These are phyloP conservation scores for Fissipunctia ypsillon DNA, from an alignment of 2,888 invertebrate genomes.

Conservation along the genomic window DNA sequence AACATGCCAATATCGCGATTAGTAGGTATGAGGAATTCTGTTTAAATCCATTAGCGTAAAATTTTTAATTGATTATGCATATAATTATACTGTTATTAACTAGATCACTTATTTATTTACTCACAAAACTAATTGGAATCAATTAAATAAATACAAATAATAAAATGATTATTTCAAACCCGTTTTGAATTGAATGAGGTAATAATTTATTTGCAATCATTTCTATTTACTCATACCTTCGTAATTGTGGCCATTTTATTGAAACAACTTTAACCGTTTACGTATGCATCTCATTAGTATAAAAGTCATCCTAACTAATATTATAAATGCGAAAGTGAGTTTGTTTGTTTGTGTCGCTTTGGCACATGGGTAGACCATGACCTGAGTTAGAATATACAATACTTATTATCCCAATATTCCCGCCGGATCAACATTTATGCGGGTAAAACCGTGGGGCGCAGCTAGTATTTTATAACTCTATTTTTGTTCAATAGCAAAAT, in stretches of 20 bases:
- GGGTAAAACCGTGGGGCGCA: no score
- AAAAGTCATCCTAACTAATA: no score
- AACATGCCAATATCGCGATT: constrained; percentile 12
- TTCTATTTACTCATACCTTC: constrained; percentile 5
- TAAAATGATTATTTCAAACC: constrained; percentile 11
- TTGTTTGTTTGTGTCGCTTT: no score
- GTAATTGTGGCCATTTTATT: not conserved
- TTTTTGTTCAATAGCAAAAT: not conserved
- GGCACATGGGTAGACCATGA: no score
- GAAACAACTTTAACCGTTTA: not conserved
- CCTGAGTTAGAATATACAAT: no score
- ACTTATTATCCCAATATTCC: no score
- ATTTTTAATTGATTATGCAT: constrained; percentile 28
- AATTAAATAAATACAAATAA: constrained; percentile 19
- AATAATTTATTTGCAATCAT: constrained; percentile 2
- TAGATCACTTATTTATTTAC: constrained; percentile 1
- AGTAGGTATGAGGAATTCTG: not conserved
- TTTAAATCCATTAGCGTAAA: constrained; percentile 24
- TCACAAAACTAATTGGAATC: constrained; percentile 4
- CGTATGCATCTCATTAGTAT: not conserved
- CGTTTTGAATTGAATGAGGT: constrained; percentile 26
- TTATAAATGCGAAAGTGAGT: no score
- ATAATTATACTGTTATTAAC: constrained; percentile 26
- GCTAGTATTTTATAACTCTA: no score
- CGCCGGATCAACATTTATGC: no score